These are phyloP conservation scores for Lampris incognitus DNA, from an alignment of 2,113 vertebrate species.

Conservation along the genomic window DNA sequence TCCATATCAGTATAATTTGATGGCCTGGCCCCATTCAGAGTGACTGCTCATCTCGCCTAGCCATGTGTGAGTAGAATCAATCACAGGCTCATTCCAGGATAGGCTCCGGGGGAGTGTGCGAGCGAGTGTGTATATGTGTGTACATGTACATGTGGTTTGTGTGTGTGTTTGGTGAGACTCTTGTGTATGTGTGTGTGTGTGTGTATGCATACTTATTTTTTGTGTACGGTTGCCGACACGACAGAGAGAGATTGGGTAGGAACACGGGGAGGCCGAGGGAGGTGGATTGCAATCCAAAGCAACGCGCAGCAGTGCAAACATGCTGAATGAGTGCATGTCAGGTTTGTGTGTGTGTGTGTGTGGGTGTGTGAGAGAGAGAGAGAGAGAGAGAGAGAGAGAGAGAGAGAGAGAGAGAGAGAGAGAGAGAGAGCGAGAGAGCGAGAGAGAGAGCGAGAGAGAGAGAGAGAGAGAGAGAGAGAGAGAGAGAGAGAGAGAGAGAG, in stretches of 20 bases:
- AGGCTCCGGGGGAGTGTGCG: constrained; percentile 25
- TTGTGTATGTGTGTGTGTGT: constrained; percentile 11
- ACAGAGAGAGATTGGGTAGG: constrained; percentile 53
- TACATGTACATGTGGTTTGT: constrained; percentile 10
- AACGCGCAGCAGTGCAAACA: constrained; percentile 31
- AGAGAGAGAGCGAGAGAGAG: constrained; percentile 2
- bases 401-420: neutral
- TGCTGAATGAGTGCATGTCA: neutral
- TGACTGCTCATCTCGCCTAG: constrained; percentile 71
- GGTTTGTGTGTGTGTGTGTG: neutral
- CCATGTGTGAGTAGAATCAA: constrained; percentile 77
- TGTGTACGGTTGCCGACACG: constrained; percentile 65
- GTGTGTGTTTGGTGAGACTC: neutral
- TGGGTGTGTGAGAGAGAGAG: neutral
- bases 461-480: too few relatives aligned
- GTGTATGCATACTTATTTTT: constrained; percentile 51
- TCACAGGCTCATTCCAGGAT: constrained; percentile 66
- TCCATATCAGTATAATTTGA: constrained; percentile 82
- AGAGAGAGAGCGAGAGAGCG: too few relatives aligned
- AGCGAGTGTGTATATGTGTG: constrained; percentile 22
- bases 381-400: neutral
- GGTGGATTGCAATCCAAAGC: constrained; percentile 46
- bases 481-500: neutral
- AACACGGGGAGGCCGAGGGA: constrained; percentile 41
- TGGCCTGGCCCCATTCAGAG: constrained; percentile 70